Conservation (phyloP, 1,140 invertebrate species). For the Calycopis cecrops region DNA sequence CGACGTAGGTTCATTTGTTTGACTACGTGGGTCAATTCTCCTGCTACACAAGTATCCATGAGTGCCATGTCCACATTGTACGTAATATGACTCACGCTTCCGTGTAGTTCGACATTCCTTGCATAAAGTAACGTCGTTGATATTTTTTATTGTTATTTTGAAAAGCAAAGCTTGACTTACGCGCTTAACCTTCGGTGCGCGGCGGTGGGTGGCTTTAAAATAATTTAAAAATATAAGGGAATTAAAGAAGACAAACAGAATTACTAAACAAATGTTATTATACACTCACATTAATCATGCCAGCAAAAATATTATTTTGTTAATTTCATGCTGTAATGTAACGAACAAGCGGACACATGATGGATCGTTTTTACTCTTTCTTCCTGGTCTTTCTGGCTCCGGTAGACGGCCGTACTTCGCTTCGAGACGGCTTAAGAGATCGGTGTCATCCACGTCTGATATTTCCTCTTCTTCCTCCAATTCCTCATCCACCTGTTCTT, state of each 20-base stretch:
- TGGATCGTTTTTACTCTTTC: constrained; percentile 66
- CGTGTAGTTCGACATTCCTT: no score
- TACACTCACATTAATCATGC: constrained; percentile 65
- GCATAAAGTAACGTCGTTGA: no score
- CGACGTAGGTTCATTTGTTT: no score
- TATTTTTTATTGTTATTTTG: no score
- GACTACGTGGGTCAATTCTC: no score
- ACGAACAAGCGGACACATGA: constrained; percentile 40
- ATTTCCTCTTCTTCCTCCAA: constrained; percentile 75
- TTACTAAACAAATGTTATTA: neutral
- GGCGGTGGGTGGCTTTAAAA: neutral
- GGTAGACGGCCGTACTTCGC: constrained; percentile 83
- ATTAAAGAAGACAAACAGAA: constrained; percentile 2
- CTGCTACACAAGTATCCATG: no score
- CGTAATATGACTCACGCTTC: no score
- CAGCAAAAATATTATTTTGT: constrained; percentile 46
- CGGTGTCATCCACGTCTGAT: constrained; percentile 79
- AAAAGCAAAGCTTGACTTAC: no score
- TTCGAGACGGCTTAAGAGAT: constrained; percentile 80
- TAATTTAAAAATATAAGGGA: constrained; percentile 1
- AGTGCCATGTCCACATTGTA: no score
- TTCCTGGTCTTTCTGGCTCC: constrained; percentile 70
- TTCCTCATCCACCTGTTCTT: constrained; percentile 68
- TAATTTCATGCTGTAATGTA: constrained; percentile 41
- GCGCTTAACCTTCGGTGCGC: no score